Evolutionary conservation across 2,888 invertebrate genomes (phyloP).

Genomic region (Zele albiditarsus): DNA sequence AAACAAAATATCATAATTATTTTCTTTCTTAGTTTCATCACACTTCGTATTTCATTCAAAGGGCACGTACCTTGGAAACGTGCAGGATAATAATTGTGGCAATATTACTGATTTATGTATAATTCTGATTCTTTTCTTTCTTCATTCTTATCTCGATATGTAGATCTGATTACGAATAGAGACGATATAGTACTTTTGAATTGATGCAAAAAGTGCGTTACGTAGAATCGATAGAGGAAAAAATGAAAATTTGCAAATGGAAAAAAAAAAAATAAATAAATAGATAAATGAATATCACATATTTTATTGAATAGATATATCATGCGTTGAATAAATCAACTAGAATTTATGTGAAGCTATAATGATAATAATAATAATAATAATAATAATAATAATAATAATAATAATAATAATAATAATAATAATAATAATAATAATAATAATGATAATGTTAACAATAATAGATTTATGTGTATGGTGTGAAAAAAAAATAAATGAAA

Average conservation of each 20-base stretch:
- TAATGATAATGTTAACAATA: too few relatives aligned
- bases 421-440: background rate
- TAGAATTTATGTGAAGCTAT: background rate
- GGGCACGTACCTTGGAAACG: conserved; percentile 57
- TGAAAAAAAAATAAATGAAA: background rate
- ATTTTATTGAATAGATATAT: conserved; percentile 5
- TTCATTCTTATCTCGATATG: conserved; percentile 55
- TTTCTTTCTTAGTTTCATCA: conserved; percentile 35
- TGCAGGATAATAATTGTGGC: conserved; percentile 67
- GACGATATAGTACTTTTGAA: conserved; percentile 38
- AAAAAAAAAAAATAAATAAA: background rate
- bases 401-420: background rate
- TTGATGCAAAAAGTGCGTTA: background rate
- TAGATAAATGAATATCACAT: background rate
- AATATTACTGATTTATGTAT: conserved; percentile 60
- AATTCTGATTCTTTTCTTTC: conserved; percentile 53
- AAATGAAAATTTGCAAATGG: background rate
- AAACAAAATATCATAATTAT: background rate
- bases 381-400: background rate
- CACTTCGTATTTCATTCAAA: conserved; percentile 64
- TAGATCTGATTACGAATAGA: conserved; percentile 63
- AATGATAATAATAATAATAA: background rate
- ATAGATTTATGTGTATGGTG: background rate
- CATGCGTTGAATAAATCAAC: conserved; percentile 2
- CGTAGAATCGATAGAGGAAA: background rate